Evolutionary conservation across 1,140 invertebrate genomes (phyloP).

Genomic region (Bombus affinis): DNA sequence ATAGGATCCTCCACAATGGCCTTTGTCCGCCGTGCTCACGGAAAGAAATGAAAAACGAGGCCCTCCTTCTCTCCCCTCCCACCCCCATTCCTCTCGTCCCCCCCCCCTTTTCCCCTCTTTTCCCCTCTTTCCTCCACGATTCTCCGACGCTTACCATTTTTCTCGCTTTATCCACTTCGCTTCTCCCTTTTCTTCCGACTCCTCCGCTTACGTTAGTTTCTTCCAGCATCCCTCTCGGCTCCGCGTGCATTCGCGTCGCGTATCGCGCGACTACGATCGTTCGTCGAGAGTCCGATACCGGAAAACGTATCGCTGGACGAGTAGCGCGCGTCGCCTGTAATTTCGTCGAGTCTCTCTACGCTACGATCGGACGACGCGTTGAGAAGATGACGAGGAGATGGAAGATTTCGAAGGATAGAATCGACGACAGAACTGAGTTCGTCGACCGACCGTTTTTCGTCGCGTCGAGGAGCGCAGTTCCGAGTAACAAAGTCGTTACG

Average conservation of each 20-base stretch:
- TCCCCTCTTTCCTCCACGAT: background rate
- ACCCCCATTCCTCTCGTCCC: background rate
- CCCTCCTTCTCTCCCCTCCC: constrained; percentile 31
- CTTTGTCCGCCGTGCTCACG: constrained; percentile 68
- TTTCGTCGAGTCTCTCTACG: too few species aligned
- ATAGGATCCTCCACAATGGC: constrained; percentile 72
- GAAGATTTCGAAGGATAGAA: background rate
- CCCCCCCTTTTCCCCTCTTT: constrained; percentile 13
- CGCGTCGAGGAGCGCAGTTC: background rate
- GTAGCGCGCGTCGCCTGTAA: too few species aligned
- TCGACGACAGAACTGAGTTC: background rate
- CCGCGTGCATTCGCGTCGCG: background rate
- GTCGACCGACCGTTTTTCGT: background rate
- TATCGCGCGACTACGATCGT: background rate
- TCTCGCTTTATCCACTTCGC: background rate
- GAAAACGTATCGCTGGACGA: background rate
- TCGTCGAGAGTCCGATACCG: background rate
- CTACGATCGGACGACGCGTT: too few species aligned
- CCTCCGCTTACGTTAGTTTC: background rate
- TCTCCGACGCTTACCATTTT: constrained; percentile 1
- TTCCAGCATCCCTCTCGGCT: background rate
- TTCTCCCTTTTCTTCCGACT: constrained; percentile 10
- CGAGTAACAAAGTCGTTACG: constrained; percentile 41
- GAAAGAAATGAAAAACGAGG: constrained; percentile 72
- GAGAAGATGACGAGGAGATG: background rate